Percentiles rank a stretch among this genome's conserved stretches.
These are phyloP conservation scores for Ispidina lecontei DNA, from an alignment of 2,797 vertebrate genomes.

Conservation along the genomic window DNA sequence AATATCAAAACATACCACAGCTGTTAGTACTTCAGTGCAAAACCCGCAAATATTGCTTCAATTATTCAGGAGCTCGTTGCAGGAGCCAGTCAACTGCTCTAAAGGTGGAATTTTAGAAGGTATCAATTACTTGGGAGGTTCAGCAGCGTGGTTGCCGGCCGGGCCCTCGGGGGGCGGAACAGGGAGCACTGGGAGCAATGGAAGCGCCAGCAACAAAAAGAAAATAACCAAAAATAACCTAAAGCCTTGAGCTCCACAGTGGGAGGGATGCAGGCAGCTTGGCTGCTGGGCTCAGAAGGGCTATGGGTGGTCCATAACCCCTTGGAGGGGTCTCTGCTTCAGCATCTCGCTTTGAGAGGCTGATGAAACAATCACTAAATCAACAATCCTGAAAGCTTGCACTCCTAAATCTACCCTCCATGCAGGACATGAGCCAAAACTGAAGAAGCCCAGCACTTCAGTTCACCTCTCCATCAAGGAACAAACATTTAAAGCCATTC, in stretches of 20 bases:
- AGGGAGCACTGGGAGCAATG: too few relatives aligned
- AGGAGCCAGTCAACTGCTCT: not conserved
- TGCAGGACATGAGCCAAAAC: not conserved
- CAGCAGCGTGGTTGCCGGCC: too few relatives aligned
- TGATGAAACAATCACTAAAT: not conserved
- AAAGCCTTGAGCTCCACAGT: too few relatives aligned
- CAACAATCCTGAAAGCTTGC: not conserved
- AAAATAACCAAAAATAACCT: not conserved
- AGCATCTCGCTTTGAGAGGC: not conserved
- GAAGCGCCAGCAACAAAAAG: too few relatives aligned
- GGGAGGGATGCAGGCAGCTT: too few relatives aligned
- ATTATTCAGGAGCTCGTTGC: slow-evolving; percentile 42
- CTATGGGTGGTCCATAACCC: too few relatives aligned
- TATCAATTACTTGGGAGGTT: too few relatives aligned
- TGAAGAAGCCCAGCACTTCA: not conserved
- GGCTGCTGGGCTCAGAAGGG: too few relatives aligned
- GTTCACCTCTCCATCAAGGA: not conserved
- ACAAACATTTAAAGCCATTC: not conserved
- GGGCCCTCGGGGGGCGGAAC: too few relatives aligned
- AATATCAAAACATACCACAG: slow-evolving; percentile 65
- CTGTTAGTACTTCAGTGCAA: slow-evolving; percentile 59
- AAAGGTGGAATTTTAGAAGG: too few relatives aligned
- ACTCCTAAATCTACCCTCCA: not conserved
- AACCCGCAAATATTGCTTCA: slow-evolving; percentile 61
- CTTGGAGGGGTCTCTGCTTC: not conserved